Base-by-base conservation (phyloP, 1,140 invertebrate species). In the Centruroides vittatus region DNA sequence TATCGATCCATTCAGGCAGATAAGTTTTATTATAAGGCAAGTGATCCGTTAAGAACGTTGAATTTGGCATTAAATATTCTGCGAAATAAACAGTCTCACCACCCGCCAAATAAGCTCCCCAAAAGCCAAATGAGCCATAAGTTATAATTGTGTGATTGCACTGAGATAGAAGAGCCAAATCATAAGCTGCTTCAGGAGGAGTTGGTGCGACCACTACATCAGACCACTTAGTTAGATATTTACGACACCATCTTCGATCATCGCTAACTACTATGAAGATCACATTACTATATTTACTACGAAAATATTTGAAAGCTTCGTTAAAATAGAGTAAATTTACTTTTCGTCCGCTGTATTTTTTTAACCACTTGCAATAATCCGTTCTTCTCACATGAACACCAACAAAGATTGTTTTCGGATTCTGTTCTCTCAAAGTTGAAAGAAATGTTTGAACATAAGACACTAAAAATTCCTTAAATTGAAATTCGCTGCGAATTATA, bases 241-340 rank as follows among this genome's bases (percentile, higher is more conserved):
- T 51, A n/a, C 75, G 75, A 69, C 81, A 83, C 81, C 81, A 83
- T 4, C 61, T 65, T 48, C 80, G 78, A 67, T 82, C 82, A 67
- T 84, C 82, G 67, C 81, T 83, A 47, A 81, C 76, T 4, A 82
- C 75, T 34, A 82, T 66, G 67, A 83, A 84, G 8, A 81, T 64
- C 2, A 76, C 73, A 48, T 67, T 62, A 9, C 7, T 10, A 48
- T 67, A 82, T 67, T 80, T 81, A 35, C 61, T 64, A 50, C 73
- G 69, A 64, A 79, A 82, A 63, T 81, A 78, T 59, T 75, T 67
- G 77, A 83, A 81, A 6, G 81, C 81, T 23, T 72, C 66, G 1
- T 71, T 66, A 68, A 81, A 82, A 69, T 79, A 83, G 6, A 67
- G 70, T n/a, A 73, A 61, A 51, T 78, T 76, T 0, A 80, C 81